Base-by-base conservation (phyloP, 2,113 vertebrate species). In the Todiramphus saurophagus region DNA sequence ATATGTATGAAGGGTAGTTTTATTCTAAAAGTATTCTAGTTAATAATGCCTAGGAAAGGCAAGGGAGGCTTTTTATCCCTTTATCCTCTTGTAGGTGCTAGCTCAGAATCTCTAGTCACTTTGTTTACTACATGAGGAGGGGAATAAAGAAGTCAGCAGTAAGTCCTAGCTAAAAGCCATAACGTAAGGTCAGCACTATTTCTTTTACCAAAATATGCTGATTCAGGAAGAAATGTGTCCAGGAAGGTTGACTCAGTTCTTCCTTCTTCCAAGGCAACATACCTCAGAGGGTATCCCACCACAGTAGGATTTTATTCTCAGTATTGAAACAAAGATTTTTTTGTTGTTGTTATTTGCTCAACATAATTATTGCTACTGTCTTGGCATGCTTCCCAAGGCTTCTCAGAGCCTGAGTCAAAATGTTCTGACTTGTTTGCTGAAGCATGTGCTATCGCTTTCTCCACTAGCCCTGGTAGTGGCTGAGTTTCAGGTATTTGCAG, bases 171-270 rank as follows among this genome's bases (percentile, higher is more conserved):
- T 87, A 31, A 83, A 87, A 83, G 72, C 59, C 35, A 41, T 75
- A 50, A 74, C 73, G 55, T 91, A 46, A 35, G 69, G 37, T 91
- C 68, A 74, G 89, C 74, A 78, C 46, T 70, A 46, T 46, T 94
- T 46, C 55, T 89, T 87, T 67, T 63, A 30, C 46, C 3, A 2
- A 55, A 82, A 82, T 43, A 2, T 2, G 24, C 46, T 76, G 90
- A 80, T 90, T 63, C 74, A 81, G 83, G 63, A 82, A 39, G 17
- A 93, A 87, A 68, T 5, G 10, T 75, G 67, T 64, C 55, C 33
- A 3, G 60, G 67, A 89, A 82, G 24, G 41, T 81, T 89, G 77
- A 78, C 83, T 91, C 66, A 89, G 56, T 81, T 79, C 56, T 87
- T 83, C 41, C 5, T 81, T 51, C 37, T 87, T 90, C 66, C 27